phyloP scores from a whole-genome alignment of 2,797 vertebrate species.

The Pyrocephalus nanus region DNA sequence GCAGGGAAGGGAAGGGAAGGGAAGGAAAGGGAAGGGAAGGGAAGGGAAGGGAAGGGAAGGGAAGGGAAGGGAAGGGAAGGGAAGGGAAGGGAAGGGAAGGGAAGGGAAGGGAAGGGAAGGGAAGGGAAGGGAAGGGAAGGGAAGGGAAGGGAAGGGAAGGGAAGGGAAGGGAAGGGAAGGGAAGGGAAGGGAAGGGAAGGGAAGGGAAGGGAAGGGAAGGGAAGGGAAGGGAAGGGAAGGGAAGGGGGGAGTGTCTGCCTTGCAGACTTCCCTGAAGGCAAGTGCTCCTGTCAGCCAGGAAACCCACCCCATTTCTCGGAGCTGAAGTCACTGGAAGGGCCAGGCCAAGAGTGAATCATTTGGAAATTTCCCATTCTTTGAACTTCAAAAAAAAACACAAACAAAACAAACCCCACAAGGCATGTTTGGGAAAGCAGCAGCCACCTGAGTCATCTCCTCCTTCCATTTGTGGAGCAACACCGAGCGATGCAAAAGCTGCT shows the following conservation, averaged over 20 bases:
- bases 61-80: no score
- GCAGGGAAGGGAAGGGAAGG: not conserved
- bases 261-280: not conserved
- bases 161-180: no score
- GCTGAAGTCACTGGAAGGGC: constrained; percentile 15
- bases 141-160: not conserved
- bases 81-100: no score
- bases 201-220: no score
- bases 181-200: no score
- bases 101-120: no score
- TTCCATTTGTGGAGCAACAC: constrained; percentile 31
- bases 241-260: not conserved
- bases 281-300: not conserved
- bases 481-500: constrained; percentile 25
- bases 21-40: no score
- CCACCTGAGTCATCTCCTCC: constrained; percentile 43
- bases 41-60: no score
- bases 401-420: not conserved
- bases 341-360: not conserved
- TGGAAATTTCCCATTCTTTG: not conserved
- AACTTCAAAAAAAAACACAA: not conserved
- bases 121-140: not conserved
- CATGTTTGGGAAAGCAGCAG: constrained; percentile 40
- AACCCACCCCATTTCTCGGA: constrained; percentile 28
- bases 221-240: no score